Conservation (phyloP, 1,140 invertebrate species). For the Drosophila seguyi region DNA sequence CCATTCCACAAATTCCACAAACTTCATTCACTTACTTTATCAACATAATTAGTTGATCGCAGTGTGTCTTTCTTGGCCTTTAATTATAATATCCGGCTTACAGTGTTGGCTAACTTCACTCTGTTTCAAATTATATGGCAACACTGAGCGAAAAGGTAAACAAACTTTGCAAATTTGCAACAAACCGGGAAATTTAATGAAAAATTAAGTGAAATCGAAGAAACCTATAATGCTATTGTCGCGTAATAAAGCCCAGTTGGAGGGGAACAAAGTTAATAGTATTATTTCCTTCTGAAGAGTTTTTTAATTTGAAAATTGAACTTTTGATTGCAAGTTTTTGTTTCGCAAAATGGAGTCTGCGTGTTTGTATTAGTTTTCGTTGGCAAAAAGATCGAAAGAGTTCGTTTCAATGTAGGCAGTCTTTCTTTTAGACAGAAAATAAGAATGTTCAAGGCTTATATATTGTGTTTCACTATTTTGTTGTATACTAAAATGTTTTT, state of each 20-base stretch:
- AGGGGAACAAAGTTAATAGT: too few species aligned
- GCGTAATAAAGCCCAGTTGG: fast-evolving
- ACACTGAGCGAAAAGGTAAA: neutral
- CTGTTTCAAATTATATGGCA: neutral
- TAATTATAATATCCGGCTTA: neutral
- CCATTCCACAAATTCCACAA: too few species aligned
- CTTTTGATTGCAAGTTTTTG: neutral
- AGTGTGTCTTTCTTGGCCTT: neutral
- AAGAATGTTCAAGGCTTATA: neutral
- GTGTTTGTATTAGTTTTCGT: neutral
- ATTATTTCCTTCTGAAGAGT: neutral
- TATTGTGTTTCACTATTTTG: neutral
- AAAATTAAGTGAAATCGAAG: neutral
- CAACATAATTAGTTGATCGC: neutral
- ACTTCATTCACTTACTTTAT: neutral
- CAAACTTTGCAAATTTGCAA: neutral
- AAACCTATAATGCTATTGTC: neutral
- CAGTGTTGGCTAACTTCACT: neutral
- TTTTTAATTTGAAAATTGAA: neutral
- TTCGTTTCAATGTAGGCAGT: neutral
- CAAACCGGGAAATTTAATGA: neutral
- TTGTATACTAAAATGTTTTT: neutral
- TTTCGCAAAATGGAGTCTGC: neutral
- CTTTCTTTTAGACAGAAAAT: neutral
- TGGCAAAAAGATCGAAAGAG: neutral